Percentiles rank a stretch among this genome's conserved stretches.
Conservation (phyloP, 2,888 invertebrate species). For the Trichacis sp. region DNA sequence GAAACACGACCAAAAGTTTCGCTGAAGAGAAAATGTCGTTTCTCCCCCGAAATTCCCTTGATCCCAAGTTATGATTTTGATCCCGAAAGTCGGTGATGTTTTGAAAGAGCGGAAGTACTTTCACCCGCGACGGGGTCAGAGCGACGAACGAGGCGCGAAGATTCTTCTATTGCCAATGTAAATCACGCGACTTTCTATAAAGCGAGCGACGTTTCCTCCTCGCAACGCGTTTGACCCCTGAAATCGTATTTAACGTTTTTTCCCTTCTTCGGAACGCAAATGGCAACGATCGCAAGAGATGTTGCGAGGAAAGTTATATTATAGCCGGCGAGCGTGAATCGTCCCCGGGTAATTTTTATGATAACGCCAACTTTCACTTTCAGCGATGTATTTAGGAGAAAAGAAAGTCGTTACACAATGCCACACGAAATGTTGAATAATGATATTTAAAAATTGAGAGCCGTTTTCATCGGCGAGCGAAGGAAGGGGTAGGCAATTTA, state of each 20-base stretch:
- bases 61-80: background rate
- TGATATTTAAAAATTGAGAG: conserved; percentile 14
- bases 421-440: conserved; percentile 36
- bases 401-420: conserved; percentile 45
- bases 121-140: conserved; percentile 48
- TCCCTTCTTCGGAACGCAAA: background rate
- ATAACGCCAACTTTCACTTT: conserved; percentile 38
- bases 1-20: too few relatives aligned
- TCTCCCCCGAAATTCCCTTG: too few relatives aligned
- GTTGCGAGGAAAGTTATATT: too few relatives aligned
- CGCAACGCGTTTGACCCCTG: background rate
- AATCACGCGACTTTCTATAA: conserved; percentile 5
- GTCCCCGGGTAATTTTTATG: conserved; percentile 27
- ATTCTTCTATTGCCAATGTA: conserved; percentile 7
- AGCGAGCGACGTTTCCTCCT: conserved; percentile 10
- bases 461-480: background rate
- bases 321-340: conserved; percentile 2
- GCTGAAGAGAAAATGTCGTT: too few relatives aligned
- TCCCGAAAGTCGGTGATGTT: conserved; percentile 15
- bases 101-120: conserved; percentile 60
- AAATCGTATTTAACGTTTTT: background rate
- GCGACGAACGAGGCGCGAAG: conserved; percentile 22
- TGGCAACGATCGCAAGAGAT: too few relatives aligned
- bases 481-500: background rate
- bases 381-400: conserved; percentile 40